Conservation (phyloP, 2,888 invertebrate genomes). For the Hedychridium roseum region DNA sequence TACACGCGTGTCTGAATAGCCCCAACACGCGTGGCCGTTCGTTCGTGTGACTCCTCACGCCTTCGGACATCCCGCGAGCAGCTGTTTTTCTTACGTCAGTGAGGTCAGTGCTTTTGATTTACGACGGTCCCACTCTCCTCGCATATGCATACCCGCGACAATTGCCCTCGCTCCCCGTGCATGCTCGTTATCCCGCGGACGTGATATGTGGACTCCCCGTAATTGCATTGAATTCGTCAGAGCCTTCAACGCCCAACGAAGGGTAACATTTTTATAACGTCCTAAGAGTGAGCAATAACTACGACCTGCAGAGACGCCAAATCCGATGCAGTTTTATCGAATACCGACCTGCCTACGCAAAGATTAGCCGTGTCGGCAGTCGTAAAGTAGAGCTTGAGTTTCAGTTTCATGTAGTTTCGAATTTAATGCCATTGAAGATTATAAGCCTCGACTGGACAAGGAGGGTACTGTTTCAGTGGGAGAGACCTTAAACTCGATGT, state of each 20-base stretch:
- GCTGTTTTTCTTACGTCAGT: constrained; percentile 52
- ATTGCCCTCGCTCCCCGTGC: constrained; percentile 22
- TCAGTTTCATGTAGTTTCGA: not conserved
- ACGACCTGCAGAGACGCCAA: too few relatives aligned
- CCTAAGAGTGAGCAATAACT: too few relatives aligned
- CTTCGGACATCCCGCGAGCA: constrained; percentile 35
- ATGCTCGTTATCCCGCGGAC: constrained; percentile 9
- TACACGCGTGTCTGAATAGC: not conserved
- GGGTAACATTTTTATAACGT: too few relatives aligned
- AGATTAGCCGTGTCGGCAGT: too few relatives aligned
- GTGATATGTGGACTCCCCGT: not conserved
- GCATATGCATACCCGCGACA: constrained; percentile 29
- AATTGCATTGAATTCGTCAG: constrained; percentile 2
- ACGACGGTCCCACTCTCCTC: constrained; percentile 33
- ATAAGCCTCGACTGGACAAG: not conserved
- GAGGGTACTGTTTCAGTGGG: not conserved
- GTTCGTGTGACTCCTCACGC: constrained; percentile 26
- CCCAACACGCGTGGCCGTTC: too few relatives aligned
- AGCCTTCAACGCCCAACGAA: too few relatives aligned
- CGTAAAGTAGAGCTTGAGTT: not conserved
- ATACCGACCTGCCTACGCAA: too few relatives aligned
- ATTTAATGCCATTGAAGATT: not conserved
- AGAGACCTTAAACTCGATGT: too few relatives aligned
- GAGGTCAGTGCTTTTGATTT: constrained; percentile 46
- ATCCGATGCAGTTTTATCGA: not conserved